Base-by-base conservation (phyloP, 2,888 invertebrate genomes). In the Trachelus tabidus region DNA sequence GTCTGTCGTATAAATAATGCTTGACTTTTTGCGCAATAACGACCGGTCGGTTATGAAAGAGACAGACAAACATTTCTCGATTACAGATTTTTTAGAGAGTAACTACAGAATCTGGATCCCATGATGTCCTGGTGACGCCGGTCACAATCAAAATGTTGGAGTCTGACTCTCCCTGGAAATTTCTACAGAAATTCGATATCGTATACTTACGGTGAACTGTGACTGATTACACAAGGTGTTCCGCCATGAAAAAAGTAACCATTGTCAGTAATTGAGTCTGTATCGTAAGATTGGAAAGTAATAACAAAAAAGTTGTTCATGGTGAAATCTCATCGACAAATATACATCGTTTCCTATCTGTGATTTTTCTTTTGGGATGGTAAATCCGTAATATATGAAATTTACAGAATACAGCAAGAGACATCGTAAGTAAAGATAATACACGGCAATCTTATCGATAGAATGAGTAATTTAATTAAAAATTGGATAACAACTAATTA, bases 401-500 rank as follows among this genome's bases (percentile, higher is more conserved):
- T 9, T 1, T 56, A 56, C 23, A 9, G 56, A 56, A 23, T 56
- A 23, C 56, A 56, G 56, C 23, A 56, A 56, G 23, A 56, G 23
- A 23, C 23, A 9, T 56, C 23, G 23, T 56, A 23, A 40, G 15
- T 40, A 4, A 40, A 40, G 15, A 40, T 40, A 40, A 40, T 15
- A 40, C 15, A 40, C 15, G 40, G 15, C 1, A 56, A 56, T 15
- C 56, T 56, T 56, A 23, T 56, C 23, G 56, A 56, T 56, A 23
- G 75, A 76, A 68, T 34, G 73, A 73, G 40, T 31, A 77, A 56
- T 83, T 83, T 82, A 79, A 80, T 83, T 79, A 82, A 69, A 75
- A 80, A 81, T 73, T 35, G 73, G 75, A 77, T 74, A 79, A 80
- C 81, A 75, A 76, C 78, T 68, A 78, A 68, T 56, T 81, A 40